Base-by-base conservation (phyloP, 2,888 invertebrate species). In the Lasioglossum villosulum region DNA sequence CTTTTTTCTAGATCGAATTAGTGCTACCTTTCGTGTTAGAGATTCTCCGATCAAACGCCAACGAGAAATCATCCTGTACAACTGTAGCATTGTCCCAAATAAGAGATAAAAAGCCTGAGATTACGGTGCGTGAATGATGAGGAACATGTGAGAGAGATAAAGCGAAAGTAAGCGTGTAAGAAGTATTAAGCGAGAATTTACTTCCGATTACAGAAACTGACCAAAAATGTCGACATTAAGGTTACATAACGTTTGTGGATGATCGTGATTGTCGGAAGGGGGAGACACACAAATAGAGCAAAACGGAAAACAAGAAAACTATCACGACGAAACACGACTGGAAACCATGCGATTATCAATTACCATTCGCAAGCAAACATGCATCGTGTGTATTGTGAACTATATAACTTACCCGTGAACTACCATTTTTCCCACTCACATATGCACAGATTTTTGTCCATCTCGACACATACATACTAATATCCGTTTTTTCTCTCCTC, bases 401-500 rank as follows among this genome's bases (percentile, higher is more conserved):
- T 82, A 76, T 63, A 19, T 75, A 34, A 63, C 63, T 63, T 63
- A 63, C 63, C 68, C 79, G 66, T 45, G n/a, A 77, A 78, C 75
- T 84, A 82, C 83, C 74, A 78, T 71, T 90, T 68, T 37, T 37
- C 84, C 78, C 86, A 85, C 80, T 84, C 82, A 84, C 84, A 72
- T 82, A 85, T 78, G 83, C 86, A 86, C 87, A 80, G 87, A 83
- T 90, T 89, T 90, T 90, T 91, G 87, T 89, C 89, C 84, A 91
- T 90, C 92, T 93, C 87, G 37, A 68, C 68, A 37, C 68, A 37
- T 37, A 23, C 68, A 92, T 83, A 86, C 90, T 89, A 92, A 88
- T 87, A 89, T 89, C 83, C 79, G 83, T 89, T 90, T 68, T 89
- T 90, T 23, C 68, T 63, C 90, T 91, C 90, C 89, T 86, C 83